Base-by-base conservation (phyloP, 1,140 invertebrate genomes). In the Metaphire vulgaris region DNA sequence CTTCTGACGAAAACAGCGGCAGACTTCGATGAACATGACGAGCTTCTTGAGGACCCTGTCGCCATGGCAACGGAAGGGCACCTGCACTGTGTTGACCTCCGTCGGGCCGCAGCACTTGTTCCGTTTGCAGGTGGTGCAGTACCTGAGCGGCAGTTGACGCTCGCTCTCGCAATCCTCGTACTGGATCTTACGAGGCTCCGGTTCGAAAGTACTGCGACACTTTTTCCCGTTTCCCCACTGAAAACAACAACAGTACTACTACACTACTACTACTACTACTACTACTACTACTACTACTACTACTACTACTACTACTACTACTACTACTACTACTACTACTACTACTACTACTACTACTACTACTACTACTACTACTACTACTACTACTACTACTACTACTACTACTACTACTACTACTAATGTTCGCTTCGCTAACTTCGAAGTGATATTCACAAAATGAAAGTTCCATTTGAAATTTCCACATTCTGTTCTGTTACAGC, bases 121-220 rank as follows among this genome's bases (percentile, higher is more conserved):
- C n/a, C 81, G 77, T 12, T 85, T 81, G 81, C 90, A 91, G 68
- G 83, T 84, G 30, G 90, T 90, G 80, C 90, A 91, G 78, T 88
- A 88, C 80, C 90, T 90, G 0, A 90, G 89, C 31, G 88, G 87
- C 84, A 88, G 90, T 2, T 87, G 83, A 76, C 89, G 88, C 67
- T 89, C 86, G 81, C 90, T 91, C 1, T 88, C 82, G 82, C 90
- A 91, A 56, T 90, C 88, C 28, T 89, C 90, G 75, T 90, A 88
- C 0, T 87, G 86, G 14, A 91, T 85, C 64, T 88, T 85, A 0
- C 89, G 85, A 16, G 28, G 32, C 26, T 86, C 83, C 29, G 87
- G 81, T n/a, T 89, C 86, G 75, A 89, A 87, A 1, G 90, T 90
- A 14, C 89, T 89, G 71, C 90, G 89, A 82, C 90, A 91, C 81